Evolutionary conservation across 1,140 invertebrate species (phyloP).

Genomic region (Asbolus verrucosus): DNA sequence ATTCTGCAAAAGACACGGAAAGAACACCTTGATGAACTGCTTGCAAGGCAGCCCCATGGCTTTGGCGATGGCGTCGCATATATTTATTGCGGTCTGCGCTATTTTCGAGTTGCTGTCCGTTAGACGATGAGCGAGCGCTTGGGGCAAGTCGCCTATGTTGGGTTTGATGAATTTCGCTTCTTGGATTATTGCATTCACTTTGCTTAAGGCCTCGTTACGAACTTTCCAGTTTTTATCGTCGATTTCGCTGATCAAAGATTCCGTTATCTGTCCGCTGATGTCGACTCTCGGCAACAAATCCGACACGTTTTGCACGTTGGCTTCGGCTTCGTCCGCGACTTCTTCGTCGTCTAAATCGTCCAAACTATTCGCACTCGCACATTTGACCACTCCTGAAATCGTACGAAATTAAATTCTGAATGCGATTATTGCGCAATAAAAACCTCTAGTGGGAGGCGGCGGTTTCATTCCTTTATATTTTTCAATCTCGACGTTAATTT

Average conservation of each 20-base stretch:
- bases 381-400: constrained; percentile 62
- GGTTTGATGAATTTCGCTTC: constrained; percentile 85
- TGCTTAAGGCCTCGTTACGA: constrained; percentile 85
- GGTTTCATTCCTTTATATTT: constrained; percentile 80
- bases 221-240: constrained; percentile 96
- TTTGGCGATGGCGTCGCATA: constrained; percentile 82
- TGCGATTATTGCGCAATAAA: background rate
- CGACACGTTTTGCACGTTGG: constrained; percentile 69
- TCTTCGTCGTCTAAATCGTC: constrained; percentile 70
- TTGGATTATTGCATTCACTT: constrained; percentile 79
- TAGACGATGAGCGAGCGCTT: constrained; percentile 80
- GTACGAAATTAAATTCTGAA: background rate
- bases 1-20: constrained; percentile 88
- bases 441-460: constrained; percentile 77
- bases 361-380: constrained; percentile 67
- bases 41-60: constrained; percentile 87
- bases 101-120: constrained; percentile 93
- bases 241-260: constrained; percentile 83
- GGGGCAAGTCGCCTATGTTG: constrained; percentile 85
- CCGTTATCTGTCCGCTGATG: constrained; percentile 88
- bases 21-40: constrained; percentile 82
- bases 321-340: constrained; percentile 67
- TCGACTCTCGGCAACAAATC: constrained; percentile 83
- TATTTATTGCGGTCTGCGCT: constrained; percentile 82
- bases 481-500: constrained; percentile 89